phyloP scores from a whole-genome alignment of 1,140 invertebrate genomes.

The Linepithema humile region DNA sequence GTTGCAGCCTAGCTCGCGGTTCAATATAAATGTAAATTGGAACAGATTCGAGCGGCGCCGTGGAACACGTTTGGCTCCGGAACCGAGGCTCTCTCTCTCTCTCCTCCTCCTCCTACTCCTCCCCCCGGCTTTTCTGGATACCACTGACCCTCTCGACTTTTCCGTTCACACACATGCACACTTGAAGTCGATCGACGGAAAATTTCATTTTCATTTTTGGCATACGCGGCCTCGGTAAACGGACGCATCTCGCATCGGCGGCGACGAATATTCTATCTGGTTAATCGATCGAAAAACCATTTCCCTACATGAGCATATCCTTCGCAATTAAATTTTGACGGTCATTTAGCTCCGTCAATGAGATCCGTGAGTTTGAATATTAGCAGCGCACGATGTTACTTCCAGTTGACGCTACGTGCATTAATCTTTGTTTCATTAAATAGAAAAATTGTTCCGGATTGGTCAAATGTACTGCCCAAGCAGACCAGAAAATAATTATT shows the following conservation, averaged over 20 bases:
- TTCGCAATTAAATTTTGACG: constrained; percentile 39
- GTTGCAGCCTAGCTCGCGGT: constrained; percentile 77
- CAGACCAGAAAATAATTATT: not conserved
- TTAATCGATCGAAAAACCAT: constrained; percentile 28
- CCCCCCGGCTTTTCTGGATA: constrained; percentile 40
- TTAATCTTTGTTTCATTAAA: constrained; percentile 44
- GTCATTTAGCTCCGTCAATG: constrained; percentile 28
- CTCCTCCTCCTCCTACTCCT: constrained; percentile 50
- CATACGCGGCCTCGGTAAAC: not conserved
- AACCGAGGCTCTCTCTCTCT: constrained; percentile 43
- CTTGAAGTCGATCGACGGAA: constrained; percentile 38
- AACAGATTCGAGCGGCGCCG: constrained; percentile 80
- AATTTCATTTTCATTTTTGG: constrained; percentile 60
- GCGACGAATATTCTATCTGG: constrained; percentile 21
- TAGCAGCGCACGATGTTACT: not conserved
- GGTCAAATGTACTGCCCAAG: not conserved
- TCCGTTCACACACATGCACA: constrained; percentile 48
- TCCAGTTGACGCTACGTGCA: not conserved
- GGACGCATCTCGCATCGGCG: constrained; percentile 18
- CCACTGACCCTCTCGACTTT: constrained; percentile 51
- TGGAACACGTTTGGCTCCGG: constrained; percentile 62
- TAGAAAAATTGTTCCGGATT: not conserved
- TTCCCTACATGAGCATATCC: not conserved
- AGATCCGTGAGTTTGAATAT: not conserved
- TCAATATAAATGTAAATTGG: constrained; percentile 85